phyloP scores from a whole-genome alignment of 2,888 invertebrate genomes.

The Hypsopygia costalis region DNA sequence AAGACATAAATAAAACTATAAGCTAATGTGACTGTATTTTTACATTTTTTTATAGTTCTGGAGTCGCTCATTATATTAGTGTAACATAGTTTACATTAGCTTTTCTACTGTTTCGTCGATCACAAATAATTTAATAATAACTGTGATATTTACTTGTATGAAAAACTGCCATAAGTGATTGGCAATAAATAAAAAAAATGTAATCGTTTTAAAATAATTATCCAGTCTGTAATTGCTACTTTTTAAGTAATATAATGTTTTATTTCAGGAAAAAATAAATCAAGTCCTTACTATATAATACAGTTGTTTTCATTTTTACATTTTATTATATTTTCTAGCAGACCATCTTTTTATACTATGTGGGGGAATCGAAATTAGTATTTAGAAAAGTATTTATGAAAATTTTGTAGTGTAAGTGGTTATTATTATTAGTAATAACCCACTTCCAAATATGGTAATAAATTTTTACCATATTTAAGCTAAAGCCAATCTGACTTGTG shows the following conservation, averaged over 20 bases:
- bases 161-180: conserved; percentile 55
- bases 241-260: conserved; percentile 36
- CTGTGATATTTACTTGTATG: conserved; percentile 80
- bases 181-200: conserved; percentile 63
- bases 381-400: too few relatives aligned
- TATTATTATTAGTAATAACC: too few relatives aligned
- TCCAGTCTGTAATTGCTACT: conserved; percentile 38
- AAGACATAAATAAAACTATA: too few relatives aligned
- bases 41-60: conserved; percentile 31
- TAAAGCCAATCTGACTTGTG: too few relatives aligned
- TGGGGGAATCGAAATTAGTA: too few relatives aligned
- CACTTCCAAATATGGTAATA: too few relatives aligned
- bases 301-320: background rate
- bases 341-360: too few relatives aligned
- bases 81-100: conserved; percentile 35
- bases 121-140: conserved; percentile 76
- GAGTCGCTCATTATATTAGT: conserved; percentile 44
- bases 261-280: conserved; percentile 30
- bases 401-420: too few relatives aligned
- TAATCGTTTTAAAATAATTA: conserved; percentile 32
- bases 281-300: conserved; percentile 16
- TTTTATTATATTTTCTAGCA: too few relatives aligned
- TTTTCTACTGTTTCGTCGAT: conserved; percentile 61
- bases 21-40: conserved; percentile 17
- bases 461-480: too few relatives aligned